Percentiles rank a stretch among this genome's conserved stretches.
Evolutionary conservation across 2,113 vertebrate species (phyloP).

Genomic region (Buteo buteo): DNA sequence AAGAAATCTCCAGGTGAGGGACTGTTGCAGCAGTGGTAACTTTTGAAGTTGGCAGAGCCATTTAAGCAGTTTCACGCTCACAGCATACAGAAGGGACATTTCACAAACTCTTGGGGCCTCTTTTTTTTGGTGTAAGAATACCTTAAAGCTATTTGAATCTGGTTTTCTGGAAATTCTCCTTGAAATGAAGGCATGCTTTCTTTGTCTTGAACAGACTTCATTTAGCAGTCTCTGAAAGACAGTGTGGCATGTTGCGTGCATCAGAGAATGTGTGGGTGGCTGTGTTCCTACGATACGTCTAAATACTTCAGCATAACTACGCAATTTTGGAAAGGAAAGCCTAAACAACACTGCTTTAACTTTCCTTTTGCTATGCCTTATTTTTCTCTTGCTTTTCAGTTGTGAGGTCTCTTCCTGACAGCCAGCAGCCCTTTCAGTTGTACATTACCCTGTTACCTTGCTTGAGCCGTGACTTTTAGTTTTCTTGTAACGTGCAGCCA

Average conservation of each 20-base stretch:
- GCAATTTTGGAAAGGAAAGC: not conserved
- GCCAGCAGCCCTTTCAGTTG: not conserved
- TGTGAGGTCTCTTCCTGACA: not conserved
- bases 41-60: not conserved
- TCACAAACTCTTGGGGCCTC: not conserved
- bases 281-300: not conserved
- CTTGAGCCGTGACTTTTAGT: not conserved
- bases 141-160: not conserved
- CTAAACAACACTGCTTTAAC: not conserved
- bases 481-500: not conserved
- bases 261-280: not conserved
- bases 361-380: not conserved
- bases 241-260: too few species aligned
- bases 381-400: not conserved
- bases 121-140: not conserved
- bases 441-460: not conserved
- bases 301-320: not conserved
- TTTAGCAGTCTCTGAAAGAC: not conserved
- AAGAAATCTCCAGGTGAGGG: not conserved
- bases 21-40: not conserved
- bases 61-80: accelerated
- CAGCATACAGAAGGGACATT: not conserved
- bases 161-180: not conserved
- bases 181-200: not conserved
- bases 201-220: not conserved